A percentile compares a stretch with the other conserved stretches of the same genome.
Evolutionary conservation across 2,888 invertebrate species (phyloP).

Genomic region (Tipula vernalis): DNA sequence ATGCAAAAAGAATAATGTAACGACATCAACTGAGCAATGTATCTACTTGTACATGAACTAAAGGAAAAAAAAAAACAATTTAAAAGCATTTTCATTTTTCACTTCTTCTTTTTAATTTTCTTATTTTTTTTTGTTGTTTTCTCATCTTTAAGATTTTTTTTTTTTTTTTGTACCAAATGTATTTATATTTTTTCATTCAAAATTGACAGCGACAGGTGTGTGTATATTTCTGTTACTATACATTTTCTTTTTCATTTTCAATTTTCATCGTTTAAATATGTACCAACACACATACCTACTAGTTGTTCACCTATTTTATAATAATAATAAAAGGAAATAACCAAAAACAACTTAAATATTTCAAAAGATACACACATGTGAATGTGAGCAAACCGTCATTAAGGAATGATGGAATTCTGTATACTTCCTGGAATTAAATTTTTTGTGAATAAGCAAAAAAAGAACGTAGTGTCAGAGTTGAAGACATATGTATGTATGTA

Average conservation of each 20-base stretch:
- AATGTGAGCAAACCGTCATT: background rate
- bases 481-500: background rate
- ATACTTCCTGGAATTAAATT: background rate
- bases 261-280: background rate
- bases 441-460: background rate
- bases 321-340: background rate
- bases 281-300: background rate
- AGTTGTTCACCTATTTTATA: background rate
- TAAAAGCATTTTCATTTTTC: background rate
- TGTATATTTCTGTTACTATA: background rate
- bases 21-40: background rate
- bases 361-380: background rate
- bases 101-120: background rate
- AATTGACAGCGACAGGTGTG: background rate
- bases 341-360: background rate
- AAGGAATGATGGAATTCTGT: background rate
- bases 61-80: background rate
- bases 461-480: background rate
- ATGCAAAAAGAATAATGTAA: background rate
- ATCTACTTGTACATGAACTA: background rate
- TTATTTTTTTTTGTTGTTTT: background rate
- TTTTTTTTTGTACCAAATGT: background rate
- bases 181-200: background rate
- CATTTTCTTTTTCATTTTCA: background rate
- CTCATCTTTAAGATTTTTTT: background rate